Evolutionary conservation across 92 coral and sea anemone genomes (phyloP).

Genomic region (Heteractis magnifica): DNA sequence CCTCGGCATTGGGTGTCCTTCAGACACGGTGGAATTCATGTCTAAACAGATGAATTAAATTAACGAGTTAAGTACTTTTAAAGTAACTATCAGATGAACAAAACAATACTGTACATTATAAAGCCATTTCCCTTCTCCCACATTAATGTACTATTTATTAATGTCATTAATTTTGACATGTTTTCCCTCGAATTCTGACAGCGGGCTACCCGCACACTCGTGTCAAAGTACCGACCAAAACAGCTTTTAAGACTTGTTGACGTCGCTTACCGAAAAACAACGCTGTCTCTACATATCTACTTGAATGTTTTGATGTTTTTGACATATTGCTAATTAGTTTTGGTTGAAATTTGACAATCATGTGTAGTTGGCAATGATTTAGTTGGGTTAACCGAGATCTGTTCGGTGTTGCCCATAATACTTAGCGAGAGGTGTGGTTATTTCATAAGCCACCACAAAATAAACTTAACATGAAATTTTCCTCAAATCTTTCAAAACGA

Average conservation of each 20-base stretch:
- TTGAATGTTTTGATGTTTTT: not conserved
- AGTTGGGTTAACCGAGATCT: not conserved
- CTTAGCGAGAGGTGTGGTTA: not conserved
- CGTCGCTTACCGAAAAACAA: not conserved
- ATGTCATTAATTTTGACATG: no score
- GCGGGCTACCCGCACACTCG: no score
- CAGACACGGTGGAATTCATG: not conserved
- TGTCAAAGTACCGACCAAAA: no score
- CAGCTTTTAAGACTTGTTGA: not conserved
- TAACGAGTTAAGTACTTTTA: not conserved
- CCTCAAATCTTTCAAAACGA: not conserved
- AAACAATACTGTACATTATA: no score
- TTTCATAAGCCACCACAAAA: not conserved
- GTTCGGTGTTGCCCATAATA: not conserved
- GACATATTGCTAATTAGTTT: constrained; percentile 7
- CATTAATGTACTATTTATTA: no score
- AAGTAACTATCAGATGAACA: not conserved
- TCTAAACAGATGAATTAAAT: not conserved
- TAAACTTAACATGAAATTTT: not conserved
- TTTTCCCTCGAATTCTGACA: no score
- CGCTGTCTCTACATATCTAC: not conserved
- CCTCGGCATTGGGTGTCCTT: not conserved
- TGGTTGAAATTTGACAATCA: not conserved
- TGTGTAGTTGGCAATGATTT: not conserved
- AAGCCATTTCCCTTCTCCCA: no score